phyloP scores from a whole-genome alignment of 92 coral and sea anemone species.

The Meandrina meandrites region DNA sequence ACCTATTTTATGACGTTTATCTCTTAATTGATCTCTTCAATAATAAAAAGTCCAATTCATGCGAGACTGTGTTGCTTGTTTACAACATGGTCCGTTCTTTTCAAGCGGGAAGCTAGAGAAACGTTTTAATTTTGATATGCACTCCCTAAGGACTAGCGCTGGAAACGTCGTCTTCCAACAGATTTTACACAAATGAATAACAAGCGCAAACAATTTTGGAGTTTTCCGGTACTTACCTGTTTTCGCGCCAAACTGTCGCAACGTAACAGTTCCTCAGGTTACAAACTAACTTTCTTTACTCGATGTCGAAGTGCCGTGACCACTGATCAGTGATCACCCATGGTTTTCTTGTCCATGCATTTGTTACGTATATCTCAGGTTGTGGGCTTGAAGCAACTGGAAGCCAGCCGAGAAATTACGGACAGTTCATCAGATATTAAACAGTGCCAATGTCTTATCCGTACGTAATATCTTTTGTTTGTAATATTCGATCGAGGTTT shows the following conservation, averaged over 20 bases:
- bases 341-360: background rate
- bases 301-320: too few relatives aligned
- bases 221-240: background rate
- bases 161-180: background rate
- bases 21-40: background rate
- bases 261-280: background rate
- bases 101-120: background rate
- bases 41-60: slow-evolving; percentile 1
- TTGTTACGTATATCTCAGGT: background rate
- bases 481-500: slow-evolving; percentile 1
- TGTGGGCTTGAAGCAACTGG: background rate
- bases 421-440: background rate
- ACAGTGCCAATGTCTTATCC: background rate
- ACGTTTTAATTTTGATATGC: background rate
- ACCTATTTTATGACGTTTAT: background rate
- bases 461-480: slow-evolving; percentile 5
- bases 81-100: background rate
- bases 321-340: background rate
- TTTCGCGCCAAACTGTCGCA: background rate
- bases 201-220: background rate
- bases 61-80: background rate
- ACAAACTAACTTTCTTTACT: background rate
- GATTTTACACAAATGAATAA: background rate
- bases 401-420: background rate
- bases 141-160: background rate